Evolutionary conservation across 37 sponge, comb jelly and placozoan species (phyloP).

Genomic region (Cladorhizidae sp.): DNA sequence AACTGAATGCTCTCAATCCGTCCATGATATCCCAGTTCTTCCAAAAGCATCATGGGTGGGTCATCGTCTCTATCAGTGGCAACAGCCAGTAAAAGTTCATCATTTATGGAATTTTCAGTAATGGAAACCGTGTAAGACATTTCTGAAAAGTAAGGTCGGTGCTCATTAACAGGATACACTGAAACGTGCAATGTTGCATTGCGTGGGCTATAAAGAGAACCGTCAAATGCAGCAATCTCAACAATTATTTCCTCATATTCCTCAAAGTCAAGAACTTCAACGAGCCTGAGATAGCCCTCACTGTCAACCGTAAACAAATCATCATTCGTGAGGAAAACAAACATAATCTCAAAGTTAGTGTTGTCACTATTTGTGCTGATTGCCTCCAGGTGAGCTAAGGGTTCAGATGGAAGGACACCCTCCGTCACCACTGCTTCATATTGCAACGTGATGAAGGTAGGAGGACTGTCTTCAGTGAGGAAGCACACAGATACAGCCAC

Average conservation of each 20-base stretch:
- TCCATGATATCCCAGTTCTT: slow-evolving; percentile 30
- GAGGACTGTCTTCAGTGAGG: slow-evolving; percentile 10
- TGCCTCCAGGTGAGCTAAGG: slow-evolving; percentile 17
- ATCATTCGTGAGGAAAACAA: background rate
- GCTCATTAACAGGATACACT: slow-evolving; percentile 68
- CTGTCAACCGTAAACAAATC: slow-evolving; percentile 42
- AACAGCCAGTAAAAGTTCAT: slow-evolving; percentile 11
- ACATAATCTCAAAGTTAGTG: slow-evolving; percentile 18
- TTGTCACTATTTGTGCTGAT: background rate
- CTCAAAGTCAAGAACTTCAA: slow-evolving; percentile 63
- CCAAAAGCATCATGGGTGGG: slow-evolving; percentile 4
- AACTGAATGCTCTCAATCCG: slow-evolving; percentile 7
- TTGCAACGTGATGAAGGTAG: slow-evolving; percentile 1
- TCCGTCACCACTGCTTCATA: slow-evolving; percentile 60
- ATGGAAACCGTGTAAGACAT: slow-evolving; percentile 21
- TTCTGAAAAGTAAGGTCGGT: slow-evolving; percentile 46
- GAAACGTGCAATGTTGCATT: slow-evolving; percentile 47
- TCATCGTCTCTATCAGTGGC: slow-evolving; percentile 61
- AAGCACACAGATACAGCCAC: slow-evolving; percentile 43
- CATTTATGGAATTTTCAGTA: slow-evolving; percentile 38
- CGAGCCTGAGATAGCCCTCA: slow-evolving; percentile 44
- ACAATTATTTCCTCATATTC: slow-evolving; percentile 20
- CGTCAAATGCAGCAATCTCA: slow-evolving; percentile 51
- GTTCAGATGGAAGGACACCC: slow-evolving; percentile 7
- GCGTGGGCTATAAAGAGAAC: background rate